phyloP scores from a whole-genome alignment of 1,140 invertebrate genomes.

The Agrypnia vestita region DNA sequence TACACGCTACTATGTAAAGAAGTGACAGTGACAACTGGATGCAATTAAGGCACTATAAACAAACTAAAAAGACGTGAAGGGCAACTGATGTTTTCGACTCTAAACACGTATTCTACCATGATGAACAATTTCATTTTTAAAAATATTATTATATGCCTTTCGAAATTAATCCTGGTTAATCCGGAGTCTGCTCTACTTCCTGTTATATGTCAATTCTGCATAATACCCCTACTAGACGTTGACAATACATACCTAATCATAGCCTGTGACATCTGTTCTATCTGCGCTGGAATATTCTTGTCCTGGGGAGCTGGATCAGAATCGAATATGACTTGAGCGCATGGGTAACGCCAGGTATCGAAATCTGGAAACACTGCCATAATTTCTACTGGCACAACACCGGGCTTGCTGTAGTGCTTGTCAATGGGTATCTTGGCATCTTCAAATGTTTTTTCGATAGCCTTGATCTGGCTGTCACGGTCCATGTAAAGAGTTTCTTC shows the following conservation, averaged over 20 bases:
- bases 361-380: constrained; percentile 96
- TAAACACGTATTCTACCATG: no score
- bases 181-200: no score
- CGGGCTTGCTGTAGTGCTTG: constrained; percentile 96
- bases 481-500: constrained; percentile 98
- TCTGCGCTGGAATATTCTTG: constrained; percentile 86
- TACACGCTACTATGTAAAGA: no score
- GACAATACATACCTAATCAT: constrained; percentile 87
- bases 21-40: no score
- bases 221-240: not conserved
- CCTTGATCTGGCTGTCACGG: constrained; percentile 96
- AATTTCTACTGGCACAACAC: constrained; percentile 92
- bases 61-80: no score
- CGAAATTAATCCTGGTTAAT: no score
- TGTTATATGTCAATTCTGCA: no score
- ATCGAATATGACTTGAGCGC: constrained; percentile 98
- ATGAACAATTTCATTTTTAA: no score
- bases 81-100: no score
- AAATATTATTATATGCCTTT: no score
- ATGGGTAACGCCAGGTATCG: constrained; percentile 97
- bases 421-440: constrained; percentile 90
- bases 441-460: constrained; percentile 98
- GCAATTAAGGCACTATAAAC: no score
- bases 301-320: constrained; percentile 93
- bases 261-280: constrained; percentile 98